Conservation (phyloP, 2,888 invertebrate genomes). For the Lasioglossum malachurum region DNA sequence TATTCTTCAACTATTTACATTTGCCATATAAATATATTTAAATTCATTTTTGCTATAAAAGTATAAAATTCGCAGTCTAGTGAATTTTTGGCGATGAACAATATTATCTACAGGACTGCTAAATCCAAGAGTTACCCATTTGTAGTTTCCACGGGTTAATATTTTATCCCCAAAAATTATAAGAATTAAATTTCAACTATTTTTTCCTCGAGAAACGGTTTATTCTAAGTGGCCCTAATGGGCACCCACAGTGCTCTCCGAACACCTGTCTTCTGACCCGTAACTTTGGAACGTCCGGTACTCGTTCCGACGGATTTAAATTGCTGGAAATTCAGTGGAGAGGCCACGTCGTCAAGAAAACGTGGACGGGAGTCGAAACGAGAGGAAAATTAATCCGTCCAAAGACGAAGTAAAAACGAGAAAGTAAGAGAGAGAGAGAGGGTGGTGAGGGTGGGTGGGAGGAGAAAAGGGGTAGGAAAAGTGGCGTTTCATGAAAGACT, state of each 20-base stretch:
- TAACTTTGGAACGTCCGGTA: background rate
- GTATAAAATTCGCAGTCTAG: too few relatives aligned
- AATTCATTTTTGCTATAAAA: too few relatives aligned
- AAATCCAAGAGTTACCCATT: too few relatives aligned
- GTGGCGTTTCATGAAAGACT: constrained; percentile 23
- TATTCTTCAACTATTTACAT: too few relatives aligned
- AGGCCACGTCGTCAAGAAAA: background rate
- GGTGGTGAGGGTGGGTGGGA: background rate
- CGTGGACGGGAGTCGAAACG: background rate
- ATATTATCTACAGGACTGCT: too few relatives aligned
- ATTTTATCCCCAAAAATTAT: background rate
- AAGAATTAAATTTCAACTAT: background rate
- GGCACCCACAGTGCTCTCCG: too few relatives aligned
- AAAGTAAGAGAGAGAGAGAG: background rate
- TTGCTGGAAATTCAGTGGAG: constrained; percentile 2
- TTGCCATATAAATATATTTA: too few relatives aligned
- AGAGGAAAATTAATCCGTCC: constrained; percentile 11
- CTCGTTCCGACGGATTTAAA: background rate
- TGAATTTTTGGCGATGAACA: too few relatives aligned
- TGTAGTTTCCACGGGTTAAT: background rate
- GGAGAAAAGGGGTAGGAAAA: background rate
- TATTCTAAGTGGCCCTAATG: background rate
- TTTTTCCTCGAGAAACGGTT: background rate
- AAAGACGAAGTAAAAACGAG: background rate
- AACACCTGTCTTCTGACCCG: background rate